Conservation (phyloP, 2,888 invertebrate genomes). For the Deladenus siricidicola region DNA sequence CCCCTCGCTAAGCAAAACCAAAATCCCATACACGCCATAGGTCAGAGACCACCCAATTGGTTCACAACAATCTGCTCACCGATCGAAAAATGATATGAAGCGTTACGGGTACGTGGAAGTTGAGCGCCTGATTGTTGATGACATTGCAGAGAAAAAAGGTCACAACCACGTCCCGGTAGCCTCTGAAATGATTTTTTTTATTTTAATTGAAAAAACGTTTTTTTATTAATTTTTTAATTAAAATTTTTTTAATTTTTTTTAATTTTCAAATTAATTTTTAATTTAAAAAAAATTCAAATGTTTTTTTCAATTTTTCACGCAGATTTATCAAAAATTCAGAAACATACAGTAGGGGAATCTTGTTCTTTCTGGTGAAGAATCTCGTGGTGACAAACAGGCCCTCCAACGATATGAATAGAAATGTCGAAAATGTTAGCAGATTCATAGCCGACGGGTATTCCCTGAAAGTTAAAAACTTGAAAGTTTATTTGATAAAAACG, state of each 20-base stretch:
- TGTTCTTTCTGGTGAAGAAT: constrained; percentile 70
- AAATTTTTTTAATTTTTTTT: too few relatives aligned
- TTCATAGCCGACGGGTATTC: constrained; percentile 85
- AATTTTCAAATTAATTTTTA: too few relatives aligned
- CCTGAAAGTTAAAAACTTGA: constrained; percentile 57
- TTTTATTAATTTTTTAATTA: too few relatives aligned
- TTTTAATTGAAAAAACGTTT: too few relatives aligned
- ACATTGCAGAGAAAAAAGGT: constrained; percentile 87
- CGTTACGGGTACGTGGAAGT: constrained; percentile 93
- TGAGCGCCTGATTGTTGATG: constrained; percentile 80
- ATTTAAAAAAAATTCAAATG: not conserved
- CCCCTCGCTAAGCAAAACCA: too few relatives aligned
- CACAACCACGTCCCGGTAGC: constrained; percentile 72
- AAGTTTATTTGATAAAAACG: not conserved
- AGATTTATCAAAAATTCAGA: not conserved
- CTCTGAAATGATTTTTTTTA: constrained; percentile 55
- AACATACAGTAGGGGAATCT: constrained; percentile 61
- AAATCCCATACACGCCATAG: too few relatives aligned
- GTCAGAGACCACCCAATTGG: too few relatives aligned
- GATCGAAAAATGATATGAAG: constrained; percentile 96
- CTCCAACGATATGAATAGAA: constrained; percentile 77
- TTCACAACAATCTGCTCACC: constrained; percentile 62
- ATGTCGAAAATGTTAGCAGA: constrained; percentile 87
- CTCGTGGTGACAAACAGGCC: constrained; percentile 73
- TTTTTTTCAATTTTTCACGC: constrained; percentile 3